A percentile compares a stretch with the other conserved stretches of the same genome.
Conservation (phyloP, 2,888 invertebrate genomes). For the Rotaria macrura region DNA sequence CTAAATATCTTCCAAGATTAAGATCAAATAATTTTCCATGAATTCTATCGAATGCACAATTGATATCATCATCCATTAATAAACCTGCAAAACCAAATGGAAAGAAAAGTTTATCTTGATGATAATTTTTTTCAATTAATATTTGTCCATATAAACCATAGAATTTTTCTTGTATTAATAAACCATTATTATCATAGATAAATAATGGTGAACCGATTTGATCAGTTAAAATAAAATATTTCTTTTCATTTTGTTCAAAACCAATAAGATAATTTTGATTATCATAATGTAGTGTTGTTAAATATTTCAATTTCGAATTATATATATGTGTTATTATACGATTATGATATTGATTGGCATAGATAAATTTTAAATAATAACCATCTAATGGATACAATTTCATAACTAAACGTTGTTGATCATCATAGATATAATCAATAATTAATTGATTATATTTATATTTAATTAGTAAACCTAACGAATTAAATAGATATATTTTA, state of each 20-base stretch:
- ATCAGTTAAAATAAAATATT: background rate
- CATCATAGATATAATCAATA: background rate
- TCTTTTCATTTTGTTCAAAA: background rate
- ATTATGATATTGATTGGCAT: background rate
- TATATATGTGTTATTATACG: background rate
- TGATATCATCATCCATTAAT: background rate
- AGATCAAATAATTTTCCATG: background rate
- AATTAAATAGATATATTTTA: background rate
- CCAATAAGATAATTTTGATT: background rate
- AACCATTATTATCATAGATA: background rate
- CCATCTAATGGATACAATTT: background rate
- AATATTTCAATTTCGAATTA: background rate
- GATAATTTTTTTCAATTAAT: background rate
- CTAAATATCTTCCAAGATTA: slow-evolving; percentile 3
- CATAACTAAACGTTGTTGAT: background rate
- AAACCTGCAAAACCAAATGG: background rate
- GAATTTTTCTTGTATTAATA: background rate
- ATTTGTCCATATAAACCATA: background rate
- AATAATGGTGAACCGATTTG: background rate
- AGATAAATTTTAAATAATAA: background rate
- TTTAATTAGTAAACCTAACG: background rate
- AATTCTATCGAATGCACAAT: background rate
- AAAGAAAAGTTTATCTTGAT: background rate
- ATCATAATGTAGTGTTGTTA: background rate
- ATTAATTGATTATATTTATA: background rate